Percentiles rank a stretch among this genome's conserved stretches.
phyloP scores from a whole-genome alignment of 2,113 vertebrate genomes.

The Nestor notabilis region DNA sequence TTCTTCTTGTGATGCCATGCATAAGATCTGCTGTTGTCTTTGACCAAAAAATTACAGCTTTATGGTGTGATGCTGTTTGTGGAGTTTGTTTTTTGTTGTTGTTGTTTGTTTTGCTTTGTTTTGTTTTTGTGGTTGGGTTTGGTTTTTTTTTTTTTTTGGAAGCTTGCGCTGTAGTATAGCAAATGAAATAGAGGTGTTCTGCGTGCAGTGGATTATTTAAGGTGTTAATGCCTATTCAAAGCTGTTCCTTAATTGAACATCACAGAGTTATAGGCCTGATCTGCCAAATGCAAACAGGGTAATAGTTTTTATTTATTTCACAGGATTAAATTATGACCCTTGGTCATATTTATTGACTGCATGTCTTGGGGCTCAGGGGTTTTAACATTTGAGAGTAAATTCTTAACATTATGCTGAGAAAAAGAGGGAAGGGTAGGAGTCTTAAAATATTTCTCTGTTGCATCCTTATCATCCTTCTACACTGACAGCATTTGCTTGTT shows the following conservation, averaged over 20 bases:
- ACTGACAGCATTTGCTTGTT: neutral
- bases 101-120: neutral
- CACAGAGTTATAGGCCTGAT: neutral
- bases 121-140: neutral
- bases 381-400: neutral
- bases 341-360: neutral
- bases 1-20: neutral
- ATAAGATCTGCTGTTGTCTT: neutral
- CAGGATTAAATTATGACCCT: neutral
- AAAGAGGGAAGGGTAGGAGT: neutral
- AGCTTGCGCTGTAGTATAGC: neutral
- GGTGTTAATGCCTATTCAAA: neutral
- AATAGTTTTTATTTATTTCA: conserved; percentile 38
- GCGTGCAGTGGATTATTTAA: neutral
- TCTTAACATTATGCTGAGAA: neutral
- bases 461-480: neutral
- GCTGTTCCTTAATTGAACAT: conserved; percentile 33
- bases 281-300: neutral
- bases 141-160: neutral
- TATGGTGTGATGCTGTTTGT: neutral
- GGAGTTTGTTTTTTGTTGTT: neutral
- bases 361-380: neutral
- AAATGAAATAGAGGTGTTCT: neutral
- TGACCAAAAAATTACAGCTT: neutral
- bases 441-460: neutral